Conservation (phyloP, 2,797 vertebrate species). For the Xenops minutus region DNA sequence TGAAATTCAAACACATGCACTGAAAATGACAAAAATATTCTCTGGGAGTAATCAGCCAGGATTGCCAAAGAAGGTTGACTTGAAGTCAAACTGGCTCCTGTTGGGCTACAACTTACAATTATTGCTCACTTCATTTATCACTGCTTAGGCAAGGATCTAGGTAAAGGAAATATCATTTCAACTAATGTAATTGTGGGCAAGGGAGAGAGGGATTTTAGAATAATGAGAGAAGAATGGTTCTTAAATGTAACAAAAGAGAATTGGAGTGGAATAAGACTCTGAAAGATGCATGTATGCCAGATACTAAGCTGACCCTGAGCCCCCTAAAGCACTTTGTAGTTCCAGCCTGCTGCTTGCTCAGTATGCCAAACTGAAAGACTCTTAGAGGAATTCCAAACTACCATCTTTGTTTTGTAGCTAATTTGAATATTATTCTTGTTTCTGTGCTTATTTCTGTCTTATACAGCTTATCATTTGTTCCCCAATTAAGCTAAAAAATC, state of each 20-base stretch:
- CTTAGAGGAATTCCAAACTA: neutral
- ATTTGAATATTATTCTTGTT: neutral
- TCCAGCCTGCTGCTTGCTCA: neutral
- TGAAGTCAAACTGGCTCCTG: slow-evolving; percentile 68
- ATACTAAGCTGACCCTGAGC: neutral
- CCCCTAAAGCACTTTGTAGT: neutral
- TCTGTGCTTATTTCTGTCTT: neutral
- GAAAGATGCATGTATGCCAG: neutral
- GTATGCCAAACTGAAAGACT: neutral
- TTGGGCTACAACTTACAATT: slow-evolving; percentile 48
- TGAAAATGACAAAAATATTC: slow-evolving; percentile 66
- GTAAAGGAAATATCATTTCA: slow-evolving; percentile 49
- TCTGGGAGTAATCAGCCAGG: slow-evolving; percentile 65
- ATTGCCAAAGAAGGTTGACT: slow-evolving; percentile 59
- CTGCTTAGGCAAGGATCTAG: neutral
- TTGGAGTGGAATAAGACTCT: neutral
- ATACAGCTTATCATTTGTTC: neutral
- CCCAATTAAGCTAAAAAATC: neutral
- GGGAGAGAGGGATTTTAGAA: neutral
- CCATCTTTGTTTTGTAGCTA: neutral
- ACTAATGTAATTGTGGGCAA: neutral
- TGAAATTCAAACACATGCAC: slow-evolving; percentile 34
- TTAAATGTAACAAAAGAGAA: neutral
- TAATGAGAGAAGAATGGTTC: neutral
- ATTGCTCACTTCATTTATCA: slow-evolving; percentile 69